Evolutionary conservation across 2,797 vertebrate genomes (phyloP).

Genomic region (Perodicticus potto): DNA sequence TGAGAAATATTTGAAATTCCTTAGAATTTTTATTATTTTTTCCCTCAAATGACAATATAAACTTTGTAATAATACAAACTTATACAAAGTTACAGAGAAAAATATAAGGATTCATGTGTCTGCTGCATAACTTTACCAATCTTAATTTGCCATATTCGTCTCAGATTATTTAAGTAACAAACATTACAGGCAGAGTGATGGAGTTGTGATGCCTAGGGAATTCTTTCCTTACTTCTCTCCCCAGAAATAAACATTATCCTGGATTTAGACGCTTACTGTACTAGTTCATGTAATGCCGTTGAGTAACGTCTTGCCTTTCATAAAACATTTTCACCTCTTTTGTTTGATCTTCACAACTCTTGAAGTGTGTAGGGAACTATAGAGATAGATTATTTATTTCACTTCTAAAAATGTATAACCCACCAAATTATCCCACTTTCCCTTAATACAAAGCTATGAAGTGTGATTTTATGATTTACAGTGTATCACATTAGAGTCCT

Average conservation of each 20-base stretch:
- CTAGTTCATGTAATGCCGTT: background rate
- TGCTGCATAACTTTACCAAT: background rate
- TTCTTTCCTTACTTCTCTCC: background rate
- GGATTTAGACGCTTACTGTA: background rate
- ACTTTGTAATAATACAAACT: background rate
- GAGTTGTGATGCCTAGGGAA: background rate
- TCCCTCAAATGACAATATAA: constrained; percentile 36
- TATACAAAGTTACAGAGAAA: background rate
- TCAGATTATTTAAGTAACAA: background rate
- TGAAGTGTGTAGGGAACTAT: background rate
- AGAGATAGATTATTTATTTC: background rate
- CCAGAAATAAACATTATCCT: background rate
- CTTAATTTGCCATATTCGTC: background rate
- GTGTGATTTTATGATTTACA: constrained; percentile 12
- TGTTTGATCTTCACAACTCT: background rate
- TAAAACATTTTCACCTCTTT: background rate
- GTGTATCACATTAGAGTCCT: background rate
- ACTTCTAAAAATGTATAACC: background rate
- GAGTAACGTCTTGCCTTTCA: background rate
- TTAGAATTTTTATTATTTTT: constrained; percentile 37
- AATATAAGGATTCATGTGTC: background rate
- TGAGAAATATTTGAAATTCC: constrained; percentile 14
- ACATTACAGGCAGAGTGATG: background rate
- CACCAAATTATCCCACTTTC: constrained; percentile 15
- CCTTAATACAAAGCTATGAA: background rate